Conservation (phyloP, 2,113 vertebrate species). For the Lucifuga dentata region DNA sequence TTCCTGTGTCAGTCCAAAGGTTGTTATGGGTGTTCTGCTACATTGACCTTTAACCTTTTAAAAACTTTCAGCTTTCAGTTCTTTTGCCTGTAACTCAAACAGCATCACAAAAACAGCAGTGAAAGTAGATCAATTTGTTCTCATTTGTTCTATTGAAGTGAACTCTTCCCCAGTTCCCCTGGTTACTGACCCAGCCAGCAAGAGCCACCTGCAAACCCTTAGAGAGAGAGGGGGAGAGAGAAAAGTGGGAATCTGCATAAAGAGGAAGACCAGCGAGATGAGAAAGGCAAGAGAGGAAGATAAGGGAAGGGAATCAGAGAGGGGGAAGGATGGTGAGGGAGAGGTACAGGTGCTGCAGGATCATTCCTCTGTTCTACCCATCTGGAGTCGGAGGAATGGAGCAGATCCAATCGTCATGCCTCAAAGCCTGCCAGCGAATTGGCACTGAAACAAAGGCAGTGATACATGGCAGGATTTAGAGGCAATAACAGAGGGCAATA, state of each 20-base stretch:
- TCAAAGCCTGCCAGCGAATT: conserved; percentile 43
- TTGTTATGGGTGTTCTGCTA: conserved; percentile 41
- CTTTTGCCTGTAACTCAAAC: conserved; percentile 47
- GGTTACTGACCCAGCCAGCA: conserved; percentile 75
- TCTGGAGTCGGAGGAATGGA: conserved; percentile 43
- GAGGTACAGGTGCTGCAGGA: conserved; percentile 47
- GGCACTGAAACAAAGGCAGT: conserved; percentile 42
- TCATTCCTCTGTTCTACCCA: conserved; percentile 44
- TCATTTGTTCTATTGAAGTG: conserved; percentile 75
- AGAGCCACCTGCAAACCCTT: conserved; percentile 78
- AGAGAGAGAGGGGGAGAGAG: conserved; percentile 47
- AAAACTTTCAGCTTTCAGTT: conserved; percentile 14
- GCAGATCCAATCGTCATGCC: conserved; percentile 40
- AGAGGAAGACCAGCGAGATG: conserved; percentile 43
- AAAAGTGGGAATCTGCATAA: conserved; percentile 52
- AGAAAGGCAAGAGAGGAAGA: conserved; percentile 8
- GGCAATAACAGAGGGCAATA: conserved; percentile 47
- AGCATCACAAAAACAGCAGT: conserved; percentile 57
- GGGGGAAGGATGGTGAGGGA: conserved; percentile 8
- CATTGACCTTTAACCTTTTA: conserved; percentile 42
- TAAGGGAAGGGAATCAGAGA: not conserved
- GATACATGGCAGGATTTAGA: conserved; percentile 46
- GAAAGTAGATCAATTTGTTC: conserved; percentile 76
- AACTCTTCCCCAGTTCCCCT: conserved; percentile 82
- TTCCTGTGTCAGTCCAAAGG: conserved; percentile 30